Evolutionary conservation across 2,888 invertebrate species (phyloP), one percentile per base, ranked within the genome.

Genomic region (Chloroclysta siterata): DNA sequence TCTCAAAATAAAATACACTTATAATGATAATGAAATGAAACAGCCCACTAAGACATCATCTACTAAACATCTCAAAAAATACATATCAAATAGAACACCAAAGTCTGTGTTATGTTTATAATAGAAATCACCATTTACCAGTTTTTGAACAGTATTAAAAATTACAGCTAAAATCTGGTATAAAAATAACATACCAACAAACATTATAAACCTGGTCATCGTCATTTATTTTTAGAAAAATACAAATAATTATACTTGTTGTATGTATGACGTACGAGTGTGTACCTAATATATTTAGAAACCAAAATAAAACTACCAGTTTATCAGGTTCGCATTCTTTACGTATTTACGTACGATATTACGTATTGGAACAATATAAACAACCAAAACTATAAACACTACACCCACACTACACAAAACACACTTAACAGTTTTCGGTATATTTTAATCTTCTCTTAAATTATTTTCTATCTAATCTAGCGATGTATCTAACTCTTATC

Each of bases 381-480:
- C 51, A 72, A 67, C 39, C 48, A 22, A 28, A 65, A 44, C 53
- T 44, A 54, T 54, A 60, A 63, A 61, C 59, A 66, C 47, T 58
- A 65, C 63, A 60, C 53, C 63, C 55, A 64, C 58, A 54, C 60
- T 68, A 53, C 29, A 67, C 58, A 61, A 46, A 54, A 22, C 46
- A 77, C 74, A 80, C 76, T 72, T 55, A 68, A 83, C 85, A 83
- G 69, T 79, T 84, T 84, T 85, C 82, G 78, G 78, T 83, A 82
- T 79, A 87, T 83, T 90, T 85, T 87, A 83, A 84, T 88, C 90
- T 91, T 90, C 88, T 90, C 89, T 87, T 90, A 86, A 89, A 89
- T 46, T 89, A 91, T 91, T 93, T 91, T 89, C 90, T 91, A 84
- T 92, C 90, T 92, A 90, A 91, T 81, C 85, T 91, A 90, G 90